Conservation (phyloP, 2,113 vertebrate species). For the Alces alces region DNA sequence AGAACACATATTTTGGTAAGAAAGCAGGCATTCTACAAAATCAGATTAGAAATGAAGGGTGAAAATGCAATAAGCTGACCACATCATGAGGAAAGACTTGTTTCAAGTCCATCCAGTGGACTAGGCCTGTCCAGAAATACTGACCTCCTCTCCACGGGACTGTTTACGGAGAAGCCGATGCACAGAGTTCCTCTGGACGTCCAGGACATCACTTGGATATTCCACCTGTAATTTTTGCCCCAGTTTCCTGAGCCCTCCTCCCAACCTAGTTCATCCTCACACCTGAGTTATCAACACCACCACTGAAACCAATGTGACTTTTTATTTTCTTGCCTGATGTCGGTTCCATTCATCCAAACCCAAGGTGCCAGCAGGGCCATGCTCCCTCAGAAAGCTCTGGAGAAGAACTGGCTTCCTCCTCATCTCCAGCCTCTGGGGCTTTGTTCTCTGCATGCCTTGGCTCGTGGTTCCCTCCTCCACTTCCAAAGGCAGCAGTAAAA, state of each 20-base stretch:
- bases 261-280: background rate
- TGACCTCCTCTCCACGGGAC: background rate
- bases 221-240: background rate
- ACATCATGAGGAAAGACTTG: background rate
- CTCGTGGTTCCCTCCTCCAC: background rate
- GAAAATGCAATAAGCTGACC: background rate
- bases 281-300: background rate
- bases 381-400: background rate
- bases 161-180: background rate
- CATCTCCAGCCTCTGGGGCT: background rate
- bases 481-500: background rate
- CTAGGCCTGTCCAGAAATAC: background rate
- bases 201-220: background rate
- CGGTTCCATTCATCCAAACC: background rate
- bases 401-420: background rate
- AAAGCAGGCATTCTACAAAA: conserved; percentile 5
- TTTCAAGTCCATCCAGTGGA: background rate
- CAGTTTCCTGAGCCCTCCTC: background rate
- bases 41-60: background rate
- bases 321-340: background rate
- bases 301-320: background rate
- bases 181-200: background rate
- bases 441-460: background rate
- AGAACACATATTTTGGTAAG: background rate
- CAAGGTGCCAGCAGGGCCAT: background rate